Base-by-base conservation (phyloP, 2,113 vertebrate genomes). In the Gila orcuttii region DNA sequence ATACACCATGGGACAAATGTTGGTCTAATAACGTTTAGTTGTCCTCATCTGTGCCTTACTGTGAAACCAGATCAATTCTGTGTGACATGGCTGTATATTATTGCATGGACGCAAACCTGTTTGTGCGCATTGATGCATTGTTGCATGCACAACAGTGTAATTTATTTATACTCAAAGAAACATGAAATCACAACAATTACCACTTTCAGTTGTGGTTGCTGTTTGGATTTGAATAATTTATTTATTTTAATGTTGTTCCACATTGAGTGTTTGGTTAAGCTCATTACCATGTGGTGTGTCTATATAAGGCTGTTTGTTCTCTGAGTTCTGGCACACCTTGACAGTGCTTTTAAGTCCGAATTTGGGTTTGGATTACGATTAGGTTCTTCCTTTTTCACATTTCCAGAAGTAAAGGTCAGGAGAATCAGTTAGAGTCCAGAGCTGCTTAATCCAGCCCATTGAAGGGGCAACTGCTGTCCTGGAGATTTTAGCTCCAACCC, bases 191-290 rank as follows among this genome's bases (percentile, higher is more conserved):
- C 39, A 45, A 9, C 12, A 74, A 74, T 11, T 6, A n/a, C 69
- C 36, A 73, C 11, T 73, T 45, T 73, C 21, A 45, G 4, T n/a
- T 13, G 21, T 77, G 50, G 1, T 57, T 57, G 0, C 78, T 81
- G 21, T 82, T 75, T 64, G 55, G 68, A 47, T n/a, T 71, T 79
- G 50, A 71, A 62, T 74, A 1, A 86, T 86, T 86, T 8, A 82
- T 82, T 81, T 74, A 8, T 42, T 10, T 36, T 75, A 52, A 64
- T 74, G 59, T 81, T 23, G 62, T 31, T 15, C 45, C 13, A 23
- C 33, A 33, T 10, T 81, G 25, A 81, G 17, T 28, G 1, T n/a
- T 33, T 68, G 50, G 47, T 79, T 69, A 25, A 33, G 66, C 64
- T 31, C 31, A 45, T 85, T 79, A 55, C 8, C 36, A 31, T 15